These are phyloP conservation scores for Trinorchestia longiramus DNA, from an alignment of 1,140 invertebrate species.

Conservation along the genomic window DNA sequence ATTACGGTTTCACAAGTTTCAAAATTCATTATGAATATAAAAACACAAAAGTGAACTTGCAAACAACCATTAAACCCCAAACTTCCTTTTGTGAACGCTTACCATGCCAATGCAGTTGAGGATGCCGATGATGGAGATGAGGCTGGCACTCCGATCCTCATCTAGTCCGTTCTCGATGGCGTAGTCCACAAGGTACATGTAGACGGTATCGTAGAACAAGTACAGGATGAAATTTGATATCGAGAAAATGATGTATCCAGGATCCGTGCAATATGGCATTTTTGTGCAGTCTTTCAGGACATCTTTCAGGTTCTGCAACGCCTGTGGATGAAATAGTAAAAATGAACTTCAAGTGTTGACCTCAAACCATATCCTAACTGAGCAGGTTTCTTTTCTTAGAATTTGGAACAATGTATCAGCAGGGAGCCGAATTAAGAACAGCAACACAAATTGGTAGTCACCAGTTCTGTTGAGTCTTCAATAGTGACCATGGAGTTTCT, in stretches of 20 bases:
- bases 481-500: constrained; percentile 90
- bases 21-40: too few species aligned
- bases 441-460: constrained; percentile 47
- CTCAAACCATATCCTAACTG: neutral
- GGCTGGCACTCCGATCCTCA: constrained; percentile 80
- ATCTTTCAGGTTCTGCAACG: constrained; percentile 19
- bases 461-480: constrained; percentile 80
- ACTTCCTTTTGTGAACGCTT: constrained; percentile 68
- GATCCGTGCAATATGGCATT: constrained; percentile 78
- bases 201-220: constrained; percentile 87
- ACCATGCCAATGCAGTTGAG: constrained; percentile 89
- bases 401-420: neutral
- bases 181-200: constrained; percentile 86
- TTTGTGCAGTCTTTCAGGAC: constrained; percentile 36
- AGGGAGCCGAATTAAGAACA: neutral
- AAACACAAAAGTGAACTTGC: too few species aligned
- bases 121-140: constrained; percentile 89
- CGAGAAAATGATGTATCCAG: constrained; percentile 83
- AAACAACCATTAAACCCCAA: too few species aligned
- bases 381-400: neutral
- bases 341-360: neutral
- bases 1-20: neutral
- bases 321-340: neutral
- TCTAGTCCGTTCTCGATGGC: constrained; percentile 80
- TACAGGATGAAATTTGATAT: constrained; percentile 88